These are phyloP conservation scores for Poecilia latipinna DNA, from an alignment of 2,113 vertebrate genomes.

Conservation along the genomic window DNA sequence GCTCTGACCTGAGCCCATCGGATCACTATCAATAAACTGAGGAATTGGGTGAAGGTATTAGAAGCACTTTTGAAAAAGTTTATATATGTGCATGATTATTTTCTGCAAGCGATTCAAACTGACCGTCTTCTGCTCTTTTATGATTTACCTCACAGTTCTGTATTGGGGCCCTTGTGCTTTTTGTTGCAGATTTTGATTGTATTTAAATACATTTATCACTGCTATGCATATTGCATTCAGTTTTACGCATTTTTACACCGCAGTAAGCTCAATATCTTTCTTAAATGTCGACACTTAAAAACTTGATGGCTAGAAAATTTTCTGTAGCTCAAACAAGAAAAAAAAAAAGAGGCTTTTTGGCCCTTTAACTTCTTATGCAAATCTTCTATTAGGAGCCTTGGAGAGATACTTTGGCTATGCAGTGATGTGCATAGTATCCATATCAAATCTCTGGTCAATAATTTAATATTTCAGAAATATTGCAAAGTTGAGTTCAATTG, in stretches of 20 bases:
- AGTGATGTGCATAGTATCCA: too few species aligned
- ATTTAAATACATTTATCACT: background rate
- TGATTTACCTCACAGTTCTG: background rate
- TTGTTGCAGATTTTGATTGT: background rate
- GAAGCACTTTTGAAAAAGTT: background rate
- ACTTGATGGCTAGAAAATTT: too few species aligned
- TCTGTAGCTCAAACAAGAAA: too few species aligned
- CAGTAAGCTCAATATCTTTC: background rate
- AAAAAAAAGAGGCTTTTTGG: too few species aligned
- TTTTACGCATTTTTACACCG: background rate
- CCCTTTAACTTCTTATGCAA: too few species aligned
- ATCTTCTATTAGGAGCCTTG: too few species aligned
- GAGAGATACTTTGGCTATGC: too few species aligned
- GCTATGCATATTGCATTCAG: background rate
- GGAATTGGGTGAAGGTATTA: background rate
- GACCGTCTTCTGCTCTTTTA: background rate
- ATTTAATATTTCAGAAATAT: too few species aligned
- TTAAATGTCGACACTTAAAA: background rate
- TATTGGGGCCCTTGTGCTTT: background rate
- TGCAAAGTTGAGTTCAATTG: too few species aligned
- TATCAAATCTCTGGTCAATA: too few species aligned
- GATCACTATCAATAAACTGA: background rate
- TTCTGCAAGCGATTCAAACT: background rate
- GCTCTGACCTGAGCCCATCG: too few species aligned
- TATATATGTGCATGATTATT: background rate